phyloP scores from a whole-genome alignment of 2,797 vertebrate species.

The Corythornis leucogaster region DNA sequence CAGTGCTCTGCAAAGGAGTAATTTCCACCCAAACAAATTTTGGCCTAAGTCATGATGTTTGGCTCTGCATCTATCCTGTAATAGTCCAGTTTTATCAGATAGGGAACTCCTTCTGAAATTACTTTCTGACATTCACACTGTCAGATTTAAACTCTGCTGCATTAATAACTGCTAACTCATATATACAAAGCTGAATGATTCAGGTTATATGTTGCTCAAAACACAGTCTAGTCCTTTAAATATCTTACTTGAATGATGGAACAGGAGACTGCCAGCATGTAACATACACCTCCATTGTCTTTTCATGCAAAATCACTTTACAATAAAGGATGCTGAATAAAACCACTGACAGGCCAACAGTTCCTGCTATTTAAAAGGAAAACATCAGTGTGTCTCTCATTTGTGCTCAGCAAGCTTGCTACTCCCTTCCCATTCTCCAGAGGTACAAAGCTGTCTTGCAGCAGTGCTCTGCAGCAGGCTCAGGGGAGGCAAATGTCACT shows the following conservation, averaged over 20 bases:
- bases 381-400: neutral
- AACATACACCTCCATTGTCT: neutral
- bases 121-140: neutral
- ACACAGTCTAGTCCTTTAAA: neutral
- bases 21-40: constrained; percentile 14
- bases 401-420: constrained; percentile 35
- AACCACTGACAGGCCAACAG: neutral
- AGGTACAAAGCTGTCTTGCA: constrained; percentile 13
- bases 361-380: constrained; percentile 31
- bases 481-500: constrained; percentile 59
- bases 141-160: neutral
- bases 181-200: neutral
- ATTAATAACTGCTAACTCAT: neutral
- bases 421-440: constrained; percentile 44
- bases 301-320: constrained; percentile 20
- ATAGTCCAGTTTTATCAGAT: neutral
- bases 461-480: neutral
- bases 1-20: neutral
- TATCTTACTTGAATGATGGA: neutral
- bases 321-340: constrained; percentile 19
- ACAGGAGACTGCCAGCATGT: neutral
- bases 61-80: neutral
- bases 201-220: neutral
- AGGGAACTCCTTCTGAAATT: neutral
- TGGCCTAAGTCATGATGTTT: neutral